Evolutionary conservation across 2,888 invertebrate genomes (phyloP), one percentile per base, ranked within the genome.

Genomic region (Gymnosoma rotundatum): DNA sequence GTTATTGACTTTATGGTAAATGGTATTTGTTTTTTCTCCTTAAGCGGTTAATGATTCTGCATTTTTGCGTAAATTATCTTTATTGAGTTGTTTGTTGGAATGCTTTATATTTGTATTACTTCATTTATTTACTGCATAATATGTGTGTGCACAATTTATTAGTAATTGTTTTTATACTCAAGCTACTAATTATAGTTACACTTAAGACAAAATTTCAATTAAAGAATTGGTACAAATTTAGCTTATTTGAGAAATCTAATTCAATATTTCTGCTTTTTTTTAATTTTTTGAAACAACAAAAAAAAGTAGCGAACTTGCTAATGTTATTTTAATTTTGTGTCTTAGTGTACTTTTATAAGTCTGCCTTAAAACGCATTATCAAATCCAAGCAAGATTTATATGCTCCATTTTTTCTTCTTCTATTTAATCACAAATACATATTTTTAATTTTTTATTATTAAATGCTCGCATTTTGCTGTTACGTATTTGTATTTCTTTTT

Each of bases 341-440:
- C 45, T n/a, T 14, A 63, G 58, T 72, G 56, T 61, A 48, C 18
- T 18, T 52, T 52, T 52, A 52, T 18, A 52, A 18, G 50, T 52
- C 16, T 20, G 50, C 16, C n/a, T 32, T 32, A 6, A 32, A 60
- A 54, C 18, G 18, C 38, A 72, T 64, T 66, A 78, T 8, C 6
- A 85, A 78, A 50, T 42, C 16, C 12, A 45, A 45, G 18, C 67
- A 79, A 83, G 82, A 83, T 74, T 84, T 85, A 79, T 86, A 69
- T 83, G 81, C 74, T 78, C 69, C 78, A 32, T 32, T 61, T 78
- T 69, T 69, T 12, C 54, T 81, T 67, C 16, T 78, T 63, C 18
- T 14, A 21, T 52, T 76, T 25, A 25, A 25, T 2, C n/a, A 32
- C 0, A 32, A 7, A 32, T 32, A 32, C 0, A 32, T 32, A 32